Percentiles rank a stretch among this genome's conserved stretches.
Evolutionary conservation across 2,888 invertebrate genomes (phyloP).

Genomic region (Mechanitis messenoides): DNA sequence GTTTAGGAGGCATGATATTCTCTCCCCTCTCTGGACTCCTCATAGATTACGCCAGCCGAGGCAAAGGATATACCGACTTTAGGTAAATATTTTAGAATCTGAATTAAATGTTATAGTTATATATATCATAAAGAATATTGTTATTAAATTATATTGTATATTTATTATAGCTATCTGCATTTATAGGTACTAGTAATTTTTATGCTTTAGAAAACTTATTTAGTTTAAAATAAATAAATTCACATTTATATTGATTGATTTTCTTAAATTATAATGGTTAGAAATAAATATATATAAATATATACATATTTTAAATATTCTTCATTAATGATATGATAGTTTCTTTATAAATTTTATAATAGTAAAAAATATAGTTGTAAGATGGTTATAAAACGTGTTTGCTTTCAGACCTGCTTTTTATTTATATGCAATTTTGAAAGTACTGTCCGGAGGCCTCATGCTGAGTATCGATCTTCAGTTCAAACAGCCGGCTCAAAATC

Average conservation of each 20-base stretch:
- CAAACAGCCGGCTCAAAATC: slow-evolving; percentile 83
- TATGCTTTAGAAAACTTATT: too few species aligned
- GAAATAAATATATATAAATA: too few species aligned
- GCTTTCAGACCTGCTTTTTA: slow-evolving; percentile 84
- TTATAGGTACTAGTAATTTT: too few species aligned
- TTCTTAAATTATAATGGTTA: too few species aligned
- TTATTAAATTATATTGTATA: not conserved
- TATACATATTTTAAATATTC: too few species aligned
- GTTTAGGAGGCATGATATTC: slow-evolving; percentile 87
- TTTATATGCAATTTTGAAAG: slow-evolving; percentile 82
- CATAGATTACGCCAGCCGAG: slow-evolving; percentile 83
- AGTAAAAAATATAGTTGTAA: too few species aligned
- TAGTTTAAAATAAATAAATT: too few species aligned
- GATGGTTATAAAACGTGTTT: not conserved
- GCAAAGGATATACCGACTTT: slow-evolving; percentile 83
- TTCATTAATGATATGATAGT: too few species aligned
- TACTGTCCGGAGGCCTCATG: slow-evolving; percentile 81
- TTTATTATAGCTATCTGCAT: too few species aligned
- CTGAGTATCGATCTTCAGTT: slow-evolving; percentile 84
- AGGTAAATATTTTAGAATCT: slow-evolving; percentile 62
- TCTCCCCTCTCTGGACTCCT: slow-evolving; percentile 84
- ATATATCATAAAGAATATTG: not conserved
- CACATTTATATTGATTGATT: too few species aligned
- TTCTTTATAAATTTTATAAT: too few species aligned
- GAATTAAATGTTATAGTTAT: too few species aligned